Conservation (phyloP, 1,140 invertebrate species). For the Stegodyphus dumicola region DNA sequence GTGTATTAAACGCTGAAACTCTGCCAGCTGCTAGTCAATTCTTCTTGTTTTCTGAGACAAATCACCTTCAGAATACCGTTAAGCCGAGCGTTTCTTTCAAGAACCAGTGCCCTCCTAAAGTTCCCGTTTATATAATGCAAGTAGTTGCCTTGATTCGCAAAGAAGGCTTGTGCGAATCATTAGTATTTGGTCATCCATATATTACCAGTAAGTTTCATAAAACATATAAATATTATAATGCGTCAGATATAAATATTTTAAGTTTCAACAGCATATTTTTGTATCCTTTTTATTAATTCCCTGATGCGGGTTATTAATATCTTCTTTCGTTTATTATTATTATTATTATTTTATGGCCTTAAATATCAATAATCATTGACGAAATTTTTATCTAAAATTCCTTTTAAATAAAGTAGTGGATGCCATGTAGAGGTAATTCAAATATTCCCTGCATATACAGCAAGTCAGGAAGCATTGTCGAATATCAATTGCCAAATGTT, state of each 20-base stretch:
- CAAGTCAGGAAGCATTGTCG: no score
- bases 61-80: not conserved
- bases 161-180: slow-evolving; percentile 46
- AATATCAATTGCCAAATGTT: no score
- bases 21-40: slow-evolving; percentile 21
- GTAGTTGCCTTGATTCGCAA: slow-evolving; percentile 1
- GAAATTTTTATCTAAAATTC: no score
- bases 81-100: not conserved
- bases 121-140: slow-evolving; percentile 24
- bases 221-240: not conserved
- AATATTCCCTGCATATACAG: no score
- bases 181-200: slow-evolving; percentile 40
- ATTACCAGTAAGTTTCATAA: slow-evolving; percentile 14
- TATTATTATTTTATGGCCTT: not conserved
- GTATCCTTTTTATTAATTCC: no score
- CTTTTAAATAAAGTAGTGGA: no score
- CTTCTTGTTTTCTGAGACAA: not conserved
- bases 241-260: not conserved
- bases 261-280: not conserved
- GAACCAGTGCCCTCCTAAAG: not conserved
- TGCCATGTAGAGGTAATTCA: no score
- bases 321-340: not conserved
- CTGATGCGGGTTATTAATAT: not conserved
- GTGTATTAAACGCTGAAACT: slow-evolving; percentile 13
- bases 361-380: not conserved